phyloP scores from a whole-genome alignment of 2,888 invertebrate genomes.

The Latheticus oryzae region DNA sequence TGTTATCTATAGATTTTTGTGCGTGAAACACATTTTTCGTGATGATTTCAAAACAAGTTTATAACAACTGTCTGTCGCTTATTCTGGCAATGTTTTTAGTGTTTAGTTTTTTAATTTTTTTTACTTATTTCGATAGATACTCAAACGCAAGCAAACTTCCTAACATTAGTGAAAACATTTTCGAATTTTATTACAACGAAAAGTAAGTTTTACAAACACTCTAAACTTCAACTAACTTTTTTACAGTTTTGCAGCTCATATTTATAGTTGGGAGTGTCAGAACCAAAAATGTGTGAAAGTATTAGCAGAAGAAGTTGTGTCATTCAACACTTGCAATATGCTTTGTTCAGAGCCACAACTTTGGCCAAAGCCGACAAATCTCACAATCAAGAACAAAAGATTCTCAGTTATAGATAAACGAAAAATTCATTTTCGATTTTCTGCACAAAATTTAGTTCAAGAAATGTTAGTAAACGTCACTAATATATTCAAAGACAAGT shows the following conservation, averaged over 20 bases:
- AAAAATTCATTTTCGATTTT: slow-evolving; percentile 65
- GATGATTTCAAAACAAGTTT: background rate
- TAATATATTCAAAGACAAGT: slow-evolving; percentile 62
- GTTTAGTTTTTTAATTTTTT: slow-evolving; percentile 17
- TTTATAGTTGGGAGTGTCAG: slow-evolving; percentile 79
- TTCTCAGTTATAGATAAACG: slow-evolving; percentile 70
- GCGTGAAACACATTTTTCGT: too few relatives aligned
- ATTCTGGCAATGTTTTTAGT: slow-evolving; percentile 17
- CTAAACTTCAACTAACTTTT: background rate
- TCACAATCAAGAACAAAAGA: slow-evolving; percentile 71
- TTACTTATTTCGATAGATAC: slow-evolving; percentile 11
- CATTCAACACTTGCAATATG: slow-evolving; percentile 79
- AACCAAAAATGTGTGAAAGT: slow-evolving; percentile 72
- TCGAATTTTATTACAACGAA: background rate
- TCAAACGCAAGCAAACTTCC: background rate
- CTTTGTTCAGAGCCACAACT: slow-evolving; percentile 76
- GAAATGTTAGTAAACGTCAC: slow-evolving; percentile 67
- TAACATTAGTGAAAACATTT: background rate
- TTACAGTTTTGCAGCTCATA: slow-evolving; percentile 5
- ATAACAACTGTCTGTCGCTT: too few relatives aligned
- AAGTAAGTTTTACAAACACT: slow-evolving; percentile 17
- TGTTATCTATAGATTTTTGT: too few relatives aligned
- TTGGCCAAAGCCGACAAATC: slow-evolving; percentile 81
- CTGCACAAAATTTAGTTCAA: slow-evolving; percentile 62
- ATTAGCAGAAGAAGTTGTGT: slow-evolving; percentile 63